These are phyloP conservation scores for Palloptera scutellata DNA, from an alignment of 2,888 invertebrate genomes.

Conservation along the genomic window DNA sequence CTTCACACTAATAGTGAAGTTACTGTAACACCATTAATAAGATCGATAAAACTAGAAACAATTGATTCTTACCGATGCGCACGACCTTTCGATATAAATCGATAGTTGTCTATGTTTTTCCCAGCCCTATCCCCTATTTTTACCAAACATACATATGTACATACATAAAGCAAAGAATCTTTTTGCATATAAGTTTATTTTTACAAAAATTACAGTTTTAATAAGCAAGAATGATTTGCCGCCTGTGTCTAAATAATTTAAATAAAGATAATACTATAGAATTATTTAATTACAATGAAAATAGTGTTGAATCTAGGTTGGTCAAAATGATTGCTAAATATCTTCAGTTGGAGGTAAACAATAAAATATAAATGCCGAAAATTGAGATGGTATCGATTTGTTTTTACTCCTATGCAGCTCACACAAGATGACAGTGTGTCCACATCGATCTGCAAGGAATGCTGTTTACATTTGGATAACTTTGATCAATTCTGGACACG, in stretches of 20 bases:
- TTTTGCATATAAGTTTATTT: too few species aligned
- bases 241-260: constrained; percentile 49
- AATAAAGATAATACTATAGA: constrained; percentile 45
- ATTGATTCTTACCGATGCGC: too few species aligned
- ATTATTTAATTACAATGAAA: constrained; percentile 37
- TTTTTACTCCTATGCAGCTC: constrained; percentile 30
- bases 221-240: constrained; percentile 46
- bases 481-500: constrained; percentile 39
- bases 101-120: too few species aligned
- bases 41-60: too few species aligned
- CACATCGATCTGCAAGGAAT: constrained; percentile 42
- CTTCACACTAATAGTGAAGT: too few species aligned
- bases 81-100: too few species aligned
- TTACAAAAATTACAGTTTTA: too few species aligned
- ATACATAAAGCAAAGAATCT: too few species aligned
- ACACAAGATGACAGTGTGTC: constrained; percentile 40
- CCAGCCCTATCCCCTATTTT: too few species aligned
- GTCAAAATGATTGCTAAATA: constrained; percentile 53
- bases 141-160: too few species aligned
- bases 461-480: constrained; percentile 41
- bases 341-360: constrained; percentile 48
- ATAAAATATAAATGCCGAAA: constrained; percentile 27
- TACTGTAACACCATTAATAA: too few species aligned
- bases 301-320: constrained; percentile 42
- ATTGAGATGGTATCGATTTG: too few species aligned